Conservation (phyloP, 2,797 vertebrate genomes). For the Melanotaenia parkinsoni region DNA sequence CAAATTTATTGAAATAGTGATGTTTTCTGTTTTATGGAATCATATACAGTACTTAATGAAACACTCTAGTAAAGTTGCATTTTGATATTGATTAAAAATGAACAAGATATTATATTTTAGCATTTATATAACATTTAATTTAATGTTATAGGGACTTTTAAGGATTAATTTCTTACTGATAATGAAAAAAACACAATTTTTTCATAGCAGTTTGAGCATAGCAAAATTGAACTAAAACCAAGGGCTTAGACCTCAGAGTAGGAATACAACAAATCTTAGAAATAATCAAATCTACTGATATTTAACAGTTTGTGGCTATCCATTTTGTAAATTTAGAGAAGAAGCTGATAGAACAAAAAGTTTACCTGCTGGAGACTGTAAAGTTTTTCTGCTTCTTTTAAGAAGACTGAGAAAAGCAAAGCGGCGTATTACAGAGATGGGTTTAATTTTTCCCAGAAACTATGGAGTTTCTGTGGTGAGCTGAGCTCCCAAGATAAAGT, state of each 20-base stretch:
- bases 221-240: conserved; percentile 6
- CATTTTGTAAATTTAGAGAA: neutral
- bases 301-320: neutral
- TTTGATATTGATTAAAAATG: neutral
- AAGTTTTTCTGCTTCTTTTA: neutral
- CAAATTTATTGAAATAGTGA: too few species aligned
- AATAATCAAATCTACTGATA: neutral
- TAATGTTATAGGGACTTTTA: neutral
- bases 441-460: conserved; percentile 48
- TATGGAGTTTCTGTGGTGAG: conserved; percentile 49
- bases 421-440: conserved; percentile 25
- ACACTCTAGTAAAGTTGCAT: neutral
- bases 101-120: neutral
- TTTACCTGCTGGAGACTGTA: neutral
- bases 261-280: neutral
- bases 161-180: neutral
- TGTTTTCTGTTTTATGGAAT: neutral
- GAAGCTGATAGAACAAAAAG: neutral
- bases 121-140: neutral
- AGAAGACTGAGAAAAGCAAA: conserved; percentile 18
- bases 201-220: neutral
- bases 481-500: conserved; percentile 61
- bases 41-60: neutral
- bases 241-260: neutral
- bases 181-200: neutral